These are phyloP conservation scores for Epirrita christyi DNA, from an alignment of 2,888 invertebrate genomes.

Conservation along the genomic window DNA sequence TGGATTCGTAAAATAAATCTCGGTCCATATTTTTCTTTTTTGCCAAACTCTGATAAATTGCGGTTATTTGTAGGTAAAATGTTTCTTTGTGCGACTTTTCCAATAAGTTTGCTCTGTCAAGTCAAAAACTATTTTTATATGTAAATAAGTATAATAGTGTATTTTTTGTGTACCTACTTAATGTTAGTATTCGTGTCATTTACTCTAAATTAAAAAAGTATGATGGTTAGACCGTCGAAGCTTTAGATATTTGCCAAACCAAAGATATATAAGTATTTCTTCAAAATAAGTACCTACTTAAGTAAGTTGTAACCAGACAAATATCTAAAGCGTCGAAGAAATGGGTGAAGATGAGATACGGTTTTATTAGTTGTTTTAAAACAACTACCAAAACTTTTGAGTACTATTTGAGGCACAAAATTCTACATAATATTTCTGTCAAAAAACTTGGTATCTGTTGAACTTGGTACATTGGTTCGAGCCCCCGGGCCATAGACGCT, in stretches of 20 bases:
- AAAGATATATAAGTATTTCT: no score
- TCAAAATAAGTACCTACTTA: no score
- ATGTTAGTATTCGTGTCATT: no score
- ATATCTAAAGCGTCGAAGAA: no score
- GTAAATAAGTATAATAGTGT: not conserved
- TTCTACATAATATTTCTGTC: conserved; percentile 2
- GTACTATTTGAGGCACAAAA: not conserved
- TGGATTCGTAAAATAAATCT: conserved; percentile 25
- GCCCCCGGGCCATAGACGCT: not conserved
- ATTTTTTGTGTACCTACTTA: not conserved
- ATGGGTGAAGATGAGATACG: no score
- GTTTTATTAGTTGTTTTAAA: no score
- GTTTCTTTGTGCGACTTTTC: not conserved
- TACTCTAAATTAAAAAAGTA: no score
- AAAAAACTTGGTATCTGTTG: conserved; percentile 10
- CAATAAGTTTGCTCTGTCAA: not conserved
- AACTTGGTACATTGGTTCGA: conserved; percentile 5
- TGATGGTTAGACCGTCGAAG: no score
- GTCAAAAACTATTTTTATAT: not conserved
- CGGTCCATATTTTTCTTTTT: conserved; percentile 12
- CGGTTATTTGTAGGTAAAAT: conserved; percentile 17
- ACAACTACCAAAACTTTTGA: no score
- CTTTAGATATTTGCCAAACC: no score
- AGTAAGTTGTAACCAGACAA: not conserved
- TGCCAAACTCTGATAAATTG: conserved; percentile 19